Conservation (phyloP, 2,113 vertebrate species). For the Dendrocopos noguchii region DNA sequence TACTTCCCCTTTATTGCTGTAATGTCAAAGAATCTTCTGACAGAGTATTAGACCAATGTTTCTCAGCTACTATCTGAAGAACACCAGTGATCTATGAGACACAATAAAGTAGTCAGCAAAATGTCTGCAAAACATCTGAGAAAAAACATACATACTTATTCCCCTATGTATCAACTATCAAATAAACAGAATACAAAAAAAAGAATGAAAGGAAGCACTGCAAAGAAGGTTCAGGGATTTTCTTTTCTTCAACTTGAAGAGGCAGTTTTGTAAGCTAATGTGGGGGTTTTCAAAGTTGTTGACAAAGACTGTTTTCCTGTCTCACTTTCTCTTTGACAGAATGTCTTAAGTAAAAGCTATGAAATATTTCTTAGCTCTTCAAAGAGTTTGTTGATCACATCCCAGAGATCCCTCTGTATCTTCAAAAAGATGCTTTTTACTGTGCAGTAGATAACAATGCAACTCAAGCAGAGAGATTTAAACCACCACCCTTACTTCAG, state of each 20-base stretch:
- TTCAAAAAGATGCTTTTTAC: not conserved
- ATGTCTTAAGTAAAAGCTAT: not conserved
- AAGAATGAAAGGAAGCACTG: not conserved
- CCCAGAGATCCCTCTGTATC: not conserved
- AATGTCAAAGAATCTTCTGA: not conserved
- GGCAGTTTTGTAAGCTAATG: not conserved
- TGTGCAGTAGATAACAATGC: not conserved
- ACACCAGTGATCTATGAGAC: not conserved
- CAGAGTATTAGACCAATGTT: not conserved
- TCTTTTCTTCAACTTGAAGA: not conserved
- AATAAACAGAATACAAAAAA: not conserved
- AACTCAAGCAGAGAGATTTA: not conserved
- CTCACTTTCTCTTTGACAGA: not conserved
- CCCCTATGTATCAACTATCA: not conserved
- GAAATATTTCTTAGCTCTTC: not conserved
- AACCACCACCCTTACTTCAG: not conserved
- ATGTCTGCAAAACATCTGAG: not conserved
- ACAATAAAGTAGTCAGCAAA: not conserved
- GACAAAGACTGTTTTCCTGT: not conserved
- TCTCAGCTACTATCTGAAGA: not conserved
- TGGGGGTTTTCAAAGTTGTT: not conserved
- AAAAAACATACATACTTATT: not conserved
- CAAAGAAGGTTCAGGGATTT: not conserved
- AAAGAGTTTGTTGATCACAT: not conserved
- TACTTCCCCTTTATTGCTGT: not conserved